These are phyloP conservation scores for Sphenopsis melanotis DNA, from an alignment of 2,797 vertebrate genomes.

Conservation along the genomic window DNA sequence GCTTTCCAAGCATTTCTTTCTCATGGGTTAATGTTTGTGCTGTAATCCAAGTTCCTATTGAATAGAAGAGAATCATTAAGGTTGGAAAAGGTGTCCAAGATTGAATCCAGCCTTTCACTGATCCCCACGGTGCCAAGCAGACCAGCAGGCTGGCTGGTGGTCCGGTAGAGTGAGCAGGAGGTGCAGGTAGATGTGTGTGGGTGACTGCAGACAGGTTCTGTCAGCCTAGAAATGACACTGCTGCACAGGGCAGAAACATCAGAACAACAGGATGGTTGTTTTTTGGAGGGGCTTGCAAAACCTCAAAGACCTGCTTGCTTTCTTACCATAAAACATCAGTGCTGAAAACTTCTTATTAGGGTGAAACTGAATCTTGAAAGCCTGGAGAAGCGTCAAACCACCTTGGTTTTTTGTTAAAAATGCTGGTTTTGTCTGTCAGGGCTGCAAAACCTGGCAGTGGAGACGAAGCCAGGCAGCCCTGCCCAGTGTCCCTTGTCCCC, in stretches of 20 bases:
- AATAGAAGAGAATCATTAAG: not conserved
- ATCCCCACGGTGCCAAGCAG: not conserved
- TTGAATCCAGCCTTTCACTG: not conserved
- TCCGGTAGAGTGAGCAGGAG: not conserved
- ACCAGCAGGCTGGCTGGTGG: not conserved
- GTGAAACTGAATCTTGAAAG: not conserved
- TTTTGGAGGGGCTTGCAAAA: not conserved
- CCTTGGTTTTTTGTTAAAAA: not conserved
- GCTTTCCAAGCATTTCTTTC: not conserved
- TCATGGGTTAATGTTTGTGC: not conserved
- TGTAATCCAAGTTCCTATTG: not conserved
- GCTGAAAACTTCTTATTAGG: not conserved
- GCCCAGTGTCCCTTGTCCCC: fast-evolving
- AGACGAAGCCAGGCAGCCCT: not conserved
- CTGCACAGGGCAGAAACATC: fast-evolving
- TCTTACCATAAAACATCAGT: not conserved
- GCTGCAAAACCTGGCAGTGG: not conserved
- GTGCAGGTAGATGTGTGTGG: fast-evolving
- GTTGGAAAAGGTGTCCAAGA: not conserved
- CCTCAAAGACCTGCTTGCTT: not conserved
- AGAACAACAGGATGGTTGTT: not conserved
- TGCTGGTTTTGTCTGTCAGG: not conserved
- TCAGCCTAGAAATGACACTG: not conserved
- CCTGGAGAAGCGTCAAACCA: not conserved
- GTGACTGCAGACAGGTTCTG: not conserved